Percentiles rank a stretch among this genome's conserved stretches.
phyloP scores from a whole-genome alignment of 2,113 vertebrate genomes.

The Platichthys stellatus region DNA sequence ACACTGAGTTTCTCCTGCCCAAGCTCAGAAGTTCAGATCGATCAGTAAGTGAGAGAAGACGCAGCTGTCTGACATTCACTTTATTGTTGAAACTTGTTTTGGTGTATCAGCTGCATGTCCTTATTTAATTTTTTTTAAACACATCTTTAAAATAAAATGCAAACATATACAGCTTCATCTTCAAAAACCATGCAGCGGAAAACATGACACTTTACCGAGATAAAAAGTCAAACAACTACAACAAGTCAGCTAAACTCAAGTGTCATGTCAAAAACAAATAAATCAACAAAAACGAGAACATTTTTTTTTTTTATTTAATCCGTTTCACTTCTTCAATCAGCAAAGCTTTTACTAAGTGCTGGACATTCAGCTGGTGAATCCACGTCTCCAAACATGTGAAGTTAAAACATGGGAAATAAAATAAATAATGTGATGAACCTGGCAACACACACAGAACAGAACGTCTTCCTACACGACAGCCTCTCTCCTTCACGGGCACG shows the following conservation, averaged over 20 bases:
- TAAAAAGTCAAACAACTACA: slow-evolving; percentile 62
- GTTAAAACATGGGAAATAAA: slow-evolving; percentile 64
- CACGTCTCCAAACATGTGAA: background rate
- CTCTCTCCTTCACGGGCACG: background rate
- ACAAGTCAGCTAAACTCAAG: slow-evolving; percentile 47
- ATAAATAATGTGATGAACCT: slow-evolving; percentile 66
- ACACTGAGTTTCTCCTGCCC: too few species aligned
- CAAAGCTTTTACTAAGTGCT: slow-evolving; percentile 17
- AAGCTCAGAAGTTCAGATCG: too few species aligned
- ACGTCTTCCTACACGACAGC: slow-evolving; percentile 11
- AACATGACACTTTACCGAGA: slow-evolving; percentile 65
- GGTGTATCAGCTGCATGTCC: slow-evolving; percentile 76
- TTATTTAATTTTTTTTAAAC: slow-evolving; percentile 18
- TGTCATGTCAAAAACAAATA: slow-evolving; percentile 24
- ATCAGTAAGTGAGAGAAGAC: background rate
- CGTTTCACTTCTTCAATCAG: background rate
- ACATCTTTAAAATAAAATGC: slow-evolving; percentile 69
- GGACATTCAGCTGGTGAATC: slow-evolving; percentile 14
- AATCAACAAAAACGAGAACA: too few species aligned
- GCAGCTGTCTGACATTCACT: slow-evolving; percentile 71
- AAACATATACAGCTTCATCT: slow-evolving; percentile 73
- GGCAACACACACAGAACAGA: slow-evolving; percentile 61
- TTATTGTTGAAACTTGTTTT: slow-evolving; percentile 82
- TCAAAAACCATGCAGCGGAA: slow-evolving; percentile 74
- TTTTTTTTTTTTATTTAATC: too few species aligned